Conservation (phyloP, 2,888 invertebrate species). For the Drosophila neoperkinsi region DNA sequence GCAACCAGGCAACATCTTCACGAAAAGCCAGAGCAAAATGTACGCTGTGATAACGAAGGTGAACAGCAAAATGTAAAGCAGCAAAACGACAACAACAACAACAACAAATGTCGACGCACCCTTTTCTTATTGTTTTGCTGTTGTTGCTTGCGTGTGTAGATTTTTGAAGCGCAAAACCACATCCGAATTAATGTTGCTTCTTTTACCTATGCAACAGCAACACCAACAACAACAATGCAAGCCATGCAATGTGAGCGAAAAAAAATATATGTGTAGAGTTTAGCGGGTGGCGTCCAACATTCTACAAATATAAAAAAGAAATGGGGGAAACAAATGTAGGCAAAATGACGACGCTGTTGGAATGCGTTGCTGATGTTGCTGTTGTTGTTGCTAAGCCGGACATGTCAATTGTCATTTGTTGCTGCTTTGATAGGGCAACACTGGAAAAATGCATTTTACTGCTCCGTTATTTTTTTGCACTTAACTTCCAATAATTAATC, state of each 20-base stretch:
- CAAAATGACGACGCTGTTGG: conserved; percentile 59
- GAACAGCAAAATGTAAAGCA: conserved; percentile 71
- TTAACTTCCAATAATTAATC: conserved; percentile 54
- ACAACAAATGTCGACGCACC: conserved; percentile 72
- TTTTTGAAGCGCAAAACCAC: conserved; percentile 74
- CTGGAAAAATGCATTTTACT: conserved; percentile 37
- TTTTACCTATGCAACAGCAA: conserved; percentile 35
- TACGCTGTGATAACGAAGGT: conserved; percentile 75
- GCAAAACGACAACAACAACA: conserved; percentile 46
- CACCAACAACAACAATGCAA: conserved; percentile 24
- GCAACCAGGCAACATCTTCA: conserved; percentile 56
- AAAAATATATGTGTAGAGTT: conserved; percentile 33
- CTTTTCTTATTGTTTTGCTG: conserved; percentile 65
- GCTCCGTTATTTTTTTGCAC: conserved; percentile 13
- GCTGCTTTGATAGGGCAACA: conserved; percentile 25
- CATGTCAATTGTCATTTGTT: conserved; percentile 72
- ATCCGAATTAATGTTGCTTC: conserved; percentile 62
- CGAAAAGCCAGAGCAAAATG: conserved; percentile 64
- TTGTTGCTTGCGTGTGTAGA: conserved; percentile 34
- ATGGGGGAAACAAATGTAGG: conserved; percentile 37
- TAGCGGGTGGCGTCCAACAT: conserved; percentile 48
- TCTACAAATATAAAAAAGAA: conserved; percentile 20
- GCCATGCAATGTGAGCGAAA: conserved; percentile 22
- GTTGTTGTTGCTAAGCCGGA: conserved; percentile 68
- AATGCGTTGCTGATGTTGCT: conserved; percentile 43